phyloP scores from a whole-genome alignment of 1,140 invertebrate genomes.

The Drosophila biarmipes region DNA sequence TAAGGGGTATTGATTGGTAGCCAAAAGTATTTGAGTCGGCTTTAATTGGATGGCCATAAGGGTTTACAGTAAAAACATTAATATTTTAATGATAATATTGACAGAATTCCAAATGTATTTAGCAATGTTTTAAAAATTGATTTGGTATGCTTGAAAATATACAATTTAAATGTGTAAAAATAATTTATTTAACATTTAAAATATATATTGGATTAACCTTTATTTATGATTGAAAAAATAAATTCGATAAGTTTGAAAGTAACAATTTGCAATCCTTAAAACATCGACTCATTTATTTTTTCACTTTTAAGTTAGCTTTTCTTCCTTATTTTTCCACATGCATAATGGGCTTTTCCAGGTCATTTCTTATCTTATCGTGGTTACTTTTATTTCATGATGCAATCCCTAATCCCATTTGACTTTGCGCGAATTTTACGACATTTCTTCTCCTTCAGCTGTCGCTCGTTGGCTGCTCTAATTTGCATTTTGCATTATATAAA shows the following conservation, averaged over 20 bases:
- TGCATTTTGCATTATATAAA: slow-evolving; percentile 70
- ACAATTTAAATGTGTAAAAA: no score
- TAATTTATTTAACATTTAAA: no score
- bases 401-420: slow-evolving; percentile 46
- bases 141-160: no score
- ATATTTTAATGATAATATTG: background rate
- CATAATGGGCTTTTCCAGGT: slow-evolving; percentile 1
- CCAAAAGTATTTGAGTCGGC: background rate
- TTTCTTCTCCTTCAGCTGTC: slow-evolving; percentile 15
- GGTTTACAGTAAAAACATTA: background rate
- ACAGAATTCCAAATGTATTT: no score
- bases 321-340: background rate
- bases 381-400: slow-evolving; percentile 41
- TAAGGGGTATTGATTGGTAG: slow-evolving; percentile 8
- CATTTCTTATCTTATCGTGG: slow-evolving; percentile 17
- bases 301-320: no score
- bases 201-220: no score
- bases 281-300: no score
- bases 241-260: no score
- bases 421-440: slow-evolving; percentile 36
- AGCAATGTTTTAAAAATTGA: no score
- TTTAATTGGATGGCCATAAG: background rate
- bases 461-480: slow-evolving; percentile 49
- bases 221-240: no score
- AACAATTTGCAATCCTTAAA: no score